A percentile compares a stretch with the other conserved stretches of the same genome.
These are phyloP conservation scores for Troides oblongomaculatus DNA, from an alignment of 2,888 invertebrate genomes.

Conservation along the genomic window DNA sequence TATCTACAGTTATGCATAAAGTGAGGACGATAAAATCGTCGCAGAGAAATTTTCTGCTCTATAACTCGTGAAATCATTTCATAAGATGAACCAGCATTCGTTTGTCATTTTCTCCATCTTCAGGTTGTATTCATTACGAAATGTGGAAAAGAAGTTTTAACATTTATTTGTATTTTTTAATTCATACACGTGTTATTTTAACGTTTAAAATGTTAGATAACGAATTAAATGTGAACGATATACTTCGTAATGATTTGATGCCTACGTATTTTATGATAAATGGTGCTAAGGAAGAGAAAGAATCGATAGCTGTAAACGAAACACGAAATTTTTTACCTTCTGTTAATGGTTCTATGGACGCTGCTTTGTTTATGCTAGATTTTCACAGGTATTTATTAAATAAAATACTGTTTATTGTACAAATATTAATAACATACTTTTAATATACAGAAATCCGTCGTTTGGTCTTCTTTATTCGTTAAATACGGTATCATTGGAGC, in stretches of 20 bases:
- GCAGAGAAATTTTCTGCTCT: slow-evolving; percentile 66
- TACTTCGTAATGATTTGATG: slow-evolving; percentile 84
- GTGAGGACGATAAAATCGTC: slow-evolving; percentile 46
- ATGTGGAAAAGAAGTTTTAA: slow-evolving; percentile 21
- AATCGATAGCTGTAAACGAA: slow-evolving; percentile 27
- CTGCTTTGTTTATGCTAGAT: slow-evolving; percentile 82
- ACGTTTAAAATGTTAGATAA: slow-evolving; percentile 49
- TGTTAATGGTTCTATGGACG: slow-evolving; percentile 80
- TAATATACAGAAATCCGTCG: too few relatives aligned
- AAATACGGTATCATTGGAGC: too few relatives aligned
- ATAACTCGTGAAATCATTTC: slow-evolving; percentile 61
- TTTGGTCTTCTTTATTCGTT: too few relatives aligned
- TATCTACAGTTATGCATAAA: slow-evolving; percentile 47
- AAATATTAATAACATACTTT: neutral
- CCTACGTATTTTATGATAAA: slow-evolving; percentile 82
- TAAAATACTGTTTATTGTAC: neutral
- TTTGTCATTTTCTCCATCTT: slow-evolving; percentile 12
- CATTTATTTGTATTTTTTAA: slow-evolving; percentile 32
- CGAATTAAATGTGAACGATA: slow-evolving; percentile 82
- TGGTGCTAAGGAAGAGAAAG: slow-evolving; percentile 46
- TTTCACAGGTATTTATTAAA: slow-evolving; percentile 82
- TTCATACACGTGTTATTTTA: slow-evolving; percentile 2
- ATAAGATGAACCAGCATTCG: slow-evolving; percentile 34
- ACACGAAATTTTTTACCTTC: slow-evolving; percentile 41
- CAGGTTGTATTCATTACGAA: neutral